Percentiles rank a stretch among this genome's conserved stretches.
These are phyloP conservation scores for Paralichthys olivaceus DNA, from an alignment of 2,113 vertebrate genomes.

Conservation along the genomic window DNA sequence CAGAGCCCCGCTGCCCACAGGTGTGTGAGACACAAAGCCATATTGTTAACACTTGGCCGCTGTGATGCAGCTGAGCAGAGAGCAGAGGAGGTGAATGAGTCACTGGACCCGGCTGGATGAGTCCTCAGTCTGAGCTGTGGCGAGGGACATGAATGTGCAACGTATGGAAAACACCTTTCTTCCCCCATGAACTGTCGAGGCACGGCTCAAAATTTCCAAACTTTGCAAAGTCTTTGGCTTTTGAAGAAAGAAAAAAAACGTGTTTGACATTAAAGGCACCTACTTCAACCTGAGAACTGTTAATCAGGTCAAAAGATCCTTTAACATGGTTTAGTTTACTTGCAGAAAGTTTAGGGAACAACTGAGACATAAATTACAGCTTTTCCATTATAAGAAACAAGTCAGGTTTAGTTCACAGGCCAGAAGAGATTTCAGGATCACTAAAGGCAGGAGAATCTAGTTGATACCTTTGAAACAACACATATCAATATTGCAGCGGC, in stretches of 20 bases:
- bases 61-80: constrained; percentile 28
- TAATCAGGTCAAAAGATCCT: constrained; percentile 9
- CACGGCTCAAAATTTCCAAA: constrained; percentile 48
- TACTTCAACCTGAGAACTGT: not conserved
- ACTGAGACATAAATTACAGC: not conserved
- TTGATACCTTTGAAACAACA: not conserved
- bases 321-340: not conserved
- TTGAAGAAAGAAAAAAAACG: constrained; percentile 4
- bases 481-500: no score
- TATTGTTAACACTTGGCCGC: constrained; percentile 61
- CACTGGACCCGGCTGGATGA: constrained; percentile 44
- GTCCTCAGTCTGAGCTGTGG: constrained; percentile 18
- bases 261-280: constrained; percentile 23
- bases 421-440: not conserved
- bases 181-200: not conserved
- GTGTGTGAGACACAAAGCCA: constrained; percentile 66
- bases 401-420: not conserved
- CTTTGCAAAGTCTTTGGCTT: constrained; percentile 30
- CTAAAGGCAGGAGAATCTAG: not conserved
- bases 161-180: constrained; percentile 38
- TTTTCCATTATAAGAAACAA: not conserved
- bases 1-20: constrained; percentile 60
- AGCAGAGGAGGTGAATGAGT: constrained; percentile 50
- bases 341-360: not conserved
- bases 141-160: constrained; percentile 46